Evolutionary conservation across 2,113 vertebrate genomes (phyloP).

Genomic region (Delphinapterus leucas): DNA sequence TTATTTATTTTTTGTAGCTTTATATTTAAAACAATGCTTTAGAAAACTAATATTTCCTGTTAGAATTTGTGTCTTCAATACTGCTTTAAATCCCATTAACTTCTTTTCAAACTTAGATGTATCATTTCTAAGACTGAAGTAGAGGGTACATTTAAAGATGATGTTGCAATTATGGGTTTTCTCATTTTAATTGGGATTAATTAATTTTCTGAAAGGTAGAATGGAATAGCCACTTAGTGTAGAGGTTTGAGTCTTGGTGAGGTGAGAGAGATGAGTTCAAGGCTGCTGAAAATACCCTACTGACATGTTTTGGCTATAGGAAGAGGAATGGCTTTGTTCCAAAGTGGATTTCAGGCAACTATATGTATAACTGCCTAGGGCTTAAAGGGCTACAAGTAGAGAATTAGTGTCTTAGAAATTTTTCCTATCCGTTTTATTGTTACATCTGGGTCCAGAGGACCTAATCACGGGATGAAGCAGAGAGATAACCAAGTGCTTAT

Average conservation of each 20-base stretch:
- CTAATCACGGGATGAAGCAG: background rate
- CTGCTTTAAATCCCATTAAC: conserved; percentile 19
- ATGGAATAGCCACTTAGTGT: background rate
- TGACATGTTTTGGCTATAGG: background rate
- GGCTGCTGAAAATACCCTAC: background rate
- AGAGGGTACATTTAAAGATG: conserved; percentile 31
- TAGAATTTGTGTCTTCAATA: conserved; percentile 35
- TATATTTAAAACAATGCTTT: conserved; percentile 38
- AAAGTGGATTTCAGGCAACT: conserved; percentile 1
- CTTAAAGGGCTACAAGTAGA: background rate
- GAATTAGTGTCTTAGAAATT: background rate
- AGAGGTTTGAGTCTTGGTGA: background rate
- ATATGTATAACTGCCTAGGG: background rate
- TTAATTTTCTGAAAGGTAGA: conserved; percentile 2
- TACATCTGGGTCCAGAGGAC: background rate
- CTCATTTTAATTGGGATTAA: conserved; percentile 36
- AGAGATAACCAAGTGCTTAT: background rate
- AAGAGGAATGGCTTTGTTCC: background rate
- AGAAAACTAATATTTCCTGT: background rate
- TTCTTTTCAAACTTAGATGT: conserved; percentile 34
- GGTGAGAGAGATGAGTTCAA: background rate
- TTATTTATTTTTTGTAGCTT: conserved; percentile 24
- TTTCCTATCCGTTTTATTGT: background rate
- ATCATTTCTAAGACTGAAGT: conserved; percentile 21
- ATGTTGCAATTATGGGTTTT: conserved; percentile 20